Conservation (phyloP, 2,113 vertebrate genomes). For the Pipra filicauda region DNA sequence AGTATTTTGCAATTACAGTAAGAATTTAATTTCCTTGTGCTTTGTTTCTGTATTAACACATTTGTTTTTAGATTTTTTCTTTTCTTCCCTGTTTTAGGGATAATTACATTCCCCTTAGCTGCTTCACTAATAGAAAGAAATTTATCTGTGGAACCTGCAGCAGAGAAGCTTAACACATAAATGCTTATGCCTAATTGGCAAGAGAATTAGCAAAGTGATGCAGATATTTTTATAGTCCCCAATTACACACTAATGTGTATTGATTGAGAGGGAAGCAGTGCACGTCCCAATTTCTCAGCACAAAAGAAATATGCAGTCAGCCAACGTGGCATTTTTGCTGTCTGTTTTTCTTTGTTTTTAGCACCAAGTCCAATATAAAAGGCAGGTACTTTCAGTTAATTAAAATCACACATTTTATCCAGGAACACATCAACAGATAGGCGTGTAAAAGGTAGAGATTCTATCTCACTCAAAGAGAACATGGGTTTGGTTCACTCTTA, state of each 20-base stretch:
- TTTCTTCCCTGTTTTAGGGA: not conserved
- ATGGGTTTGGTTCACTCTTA: constrained; percentile 52
- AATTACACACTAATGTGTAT: not conserved
- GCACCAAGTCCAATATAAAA: constrained; percentile 14
- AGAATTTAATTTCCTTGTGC: not conserved
- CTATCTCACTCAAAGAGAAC: constrained; percentile 56
- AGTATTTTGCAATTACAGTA: not conserved
- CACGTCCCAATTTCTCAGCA: not conserved
- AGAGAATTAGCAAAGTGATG: constrained; percentile 5
- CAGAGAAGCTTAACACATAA: not conserved
- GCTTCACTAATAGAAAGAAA: not conserved
- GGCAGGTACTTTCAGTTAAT: constrained; percentile 44
- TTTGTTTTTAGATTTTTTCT: not conserved
- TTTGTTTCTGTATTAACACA: not conserved
- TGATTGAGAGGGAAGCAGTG: not conserved
- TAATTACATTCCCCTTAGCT: not conserved
- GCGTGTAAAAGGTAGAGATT: constrained; percentile 35
- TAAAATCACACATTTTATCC: constrained; percentile 57
- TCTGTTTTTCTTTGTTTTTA: constrained; percentile 7
- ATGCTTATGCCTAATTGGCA: not conserved
- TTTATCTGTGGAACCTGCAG: not conserved
- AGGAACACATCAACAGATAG: constrained; percentile 59
- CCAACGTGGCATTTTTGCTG: not conserved
- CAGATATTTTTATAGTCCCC: constrained; percentile 15
- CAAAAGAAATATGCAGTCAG: not conserved